These are phyloP conservation scores for Phalacrocorax pelagicus DNA, from an alignment of 2,113 vertebrate species.

Conservation along the genomic window DNA sequence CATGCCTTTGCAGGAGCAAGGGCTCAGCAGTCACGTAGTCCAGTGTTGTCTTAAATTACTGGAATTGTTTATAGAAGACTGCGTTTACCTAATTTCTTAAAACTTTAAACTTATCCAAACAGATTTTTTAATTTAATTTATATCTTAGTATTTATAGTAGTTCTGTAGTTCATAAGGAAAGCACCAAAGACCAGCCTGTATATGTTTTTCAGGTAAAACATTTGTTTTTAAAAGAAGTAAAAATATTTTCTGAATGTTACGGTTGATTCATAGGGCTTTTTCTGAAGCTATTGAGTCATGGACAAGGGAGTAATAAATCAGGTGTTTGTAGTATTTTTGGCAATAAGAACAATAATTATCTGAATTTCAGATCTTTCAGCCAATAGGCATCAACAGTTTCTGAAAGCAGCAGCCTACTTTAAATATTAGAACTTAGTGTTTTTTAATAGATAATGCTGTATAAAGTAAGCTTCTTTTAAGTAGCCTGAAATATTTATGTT, in stretches of 20 bases:
- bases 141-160: not conserved
- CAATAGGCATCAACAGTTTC: not conserved
- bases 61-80: not conserved
- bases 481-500: not conserved
- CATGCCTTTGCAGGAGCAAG: not conserved
- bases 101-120: not conserved
- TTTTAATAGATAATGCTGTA: not conserved
- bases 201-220: not conserved
- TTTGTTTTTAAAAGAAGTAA: not conserved
- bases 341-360: not conserved
- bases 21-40: not conserved
- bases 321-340: not conserved
- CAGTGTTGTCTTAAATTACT: not conserved
- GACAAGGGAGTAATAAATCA: not conserved
- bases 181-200: not conserved
- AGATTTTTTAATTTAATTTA: rapidly evolving
- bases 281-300: not conserved
- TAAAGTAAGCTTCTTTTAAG: not conserved
- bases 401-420: not conserved
- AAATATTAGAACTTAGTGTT: rapidly evolving
- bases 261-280: not conserved
- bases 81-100: not conserved
- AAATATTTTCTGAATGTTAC: not conserved
- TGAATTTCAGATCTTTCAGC: not conserved
- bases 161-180: not conserved